Evolutionary conservation across 2,113 vertebrate genomes (phyloP).

Genomic region (Stomatorhinus ivindoensis): DNA sequence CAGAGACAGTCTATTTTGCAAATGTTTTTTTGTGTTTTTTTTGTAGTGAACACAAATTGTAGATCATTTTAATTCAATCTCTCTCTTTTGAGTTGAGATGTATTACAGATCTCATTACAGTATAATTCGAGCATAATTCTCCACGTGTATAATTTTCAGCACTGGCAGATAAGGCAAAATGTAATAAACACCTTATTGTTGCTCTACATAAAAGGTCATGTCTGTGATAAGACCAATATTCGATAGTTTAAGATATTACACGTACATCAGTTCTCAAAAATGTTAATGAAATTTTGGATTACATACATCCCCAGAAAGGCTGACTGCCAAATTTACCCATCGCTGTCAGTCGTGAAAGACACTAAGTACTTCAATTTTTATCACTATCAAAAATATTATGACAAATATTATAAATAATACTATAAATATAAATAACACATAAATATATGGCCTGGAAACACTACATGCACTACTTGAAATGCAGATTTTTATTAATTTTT

Average conservation of each 20-base stretch:
- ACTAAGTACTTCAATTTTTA: background rate
- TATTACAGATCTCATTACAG: background rate
- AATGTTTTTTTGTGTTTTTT: background rate
- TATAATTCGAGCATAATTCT: background rate
- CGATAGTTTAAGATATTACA: background rate
- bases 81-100: background rate
- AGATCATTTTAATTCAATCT: background rate
- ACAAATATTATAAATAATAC: background rate
- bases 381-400: background rate
- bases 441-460: background rate
- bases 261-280: background rate
- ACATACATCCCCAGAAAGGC: background rate
- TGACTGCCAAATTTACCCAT: background rate
- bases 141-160: too few species aligned
- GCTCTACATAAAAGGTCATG: background rate
- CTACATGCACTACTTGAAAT: background rate
- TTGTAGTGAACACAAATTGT: background rate
- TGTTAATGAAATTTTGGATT: background rate
- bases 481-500: background rate
- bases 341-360: background rate
- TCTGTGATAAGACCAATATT: background rate
- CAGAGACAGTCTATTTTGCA: background rate
- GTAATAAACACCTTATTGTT: background rate
- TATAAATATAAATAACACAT: background rate
- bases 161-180: too few species aligned